Evolutionary conservation across 2,797 vertebrate species (phyloP).

Genomic region (Cynopterus sphinx): DNA sequence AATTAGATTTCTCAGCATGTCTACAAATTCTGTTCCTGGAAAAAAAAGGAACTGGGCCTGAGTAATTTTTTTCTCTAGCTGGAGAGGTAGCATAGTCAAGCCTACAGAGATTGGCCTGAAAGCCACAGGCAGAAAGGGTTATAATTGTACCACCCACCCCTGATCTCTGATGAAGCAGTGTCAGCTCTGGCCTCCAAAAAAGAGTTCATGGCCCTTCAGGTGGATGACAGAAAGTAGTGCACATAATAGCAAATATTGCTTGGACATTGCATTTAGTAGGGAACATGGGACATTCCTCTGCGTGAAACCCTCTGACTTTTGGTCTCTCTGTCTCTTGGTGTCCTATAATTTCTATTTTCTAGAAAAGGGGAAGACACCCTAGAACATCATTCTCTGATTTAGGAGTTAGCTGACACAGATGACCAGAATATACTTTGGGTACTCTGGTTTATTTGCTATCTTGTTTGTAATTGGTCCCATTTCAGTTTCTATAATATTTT

Average conservation of each 20-base stretch:
- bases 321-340: neutral
- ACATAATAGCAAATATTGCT: neutral
- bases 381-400: neutral
- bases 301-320: neutral
- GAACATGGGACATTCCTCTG: neutral
- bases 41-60: neutral
- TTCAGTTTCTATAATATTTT: conserved; percentile 41
- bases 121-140: neutral
- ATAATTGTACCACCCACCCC: accelerated
- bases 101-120: neutral
- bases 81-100: neutral
- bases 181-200: neutral
- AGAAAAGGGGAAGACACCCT: neutral
- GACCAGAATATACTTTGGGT: neutral
- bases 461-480: neutral
- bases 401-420: neutral
- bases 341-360: neutral
- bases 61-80: neutral
- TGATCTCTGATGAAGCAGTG: neutral
- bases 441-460: neutral
- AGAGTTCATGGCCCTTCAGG: neutral
- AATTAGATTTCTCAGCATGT: conserved; percentile 72
- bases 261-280: neutral
- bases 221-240: neutral
- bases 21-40: conserved; percentile 12